Evolutionary conservation across 2,888 invertebrate species (phyloP), one percentile per base, ranked within the genome.

Genomic region (Ceratothoa steindachneri): DNA sequence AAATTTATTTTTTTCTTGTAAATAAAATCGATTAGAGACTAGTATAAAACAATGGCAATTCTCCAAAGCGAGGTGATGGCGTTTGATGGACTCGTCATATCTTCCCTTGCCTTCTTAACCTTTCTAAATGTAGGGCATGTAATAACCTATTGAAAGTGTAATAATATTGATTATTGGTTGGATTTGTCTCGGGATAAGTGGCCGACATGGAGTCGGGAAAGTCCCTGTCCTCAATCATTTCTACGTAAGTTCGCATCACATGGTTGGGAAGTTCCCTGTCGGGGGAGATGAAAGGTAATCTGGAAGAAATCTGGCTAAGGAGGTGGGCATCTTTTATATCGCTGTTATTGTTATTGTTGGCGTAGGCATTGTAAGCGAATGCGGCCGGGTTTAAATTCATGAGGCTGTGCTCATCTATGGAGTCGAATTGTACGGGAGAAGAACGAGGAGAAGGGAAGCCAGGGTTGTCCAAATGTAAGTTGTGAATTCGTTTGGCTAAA

Each of bases 401-500:
- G 60, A 24, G 60, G 15, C 7, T 15, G 12, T n/a, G 2, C 1
- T 60, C 60, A 24, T 12, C 12, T 12, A 60, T 7, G 12, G 60
- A 15, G 12, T 60, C 60, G 12, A 60, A 24, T 24, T n/a, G 60
- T 24, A 22, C 60, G 24, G 60, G 60, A 60, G 60, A 60, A n/a
- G 60, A 60, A 24, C 24, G n/a, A 1, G 60, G 60, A 2, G 60
- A 60, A 22, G 60, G 60, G 27, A 60, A 60, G 41, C 51, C 27
- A n/a, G 72, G 66, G 24, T 69, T 64, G 41, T 76, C 78, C 29
- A 78, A 31, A 30, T 78, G 78, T 5, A 78, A 69, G 41, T 76
- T 78, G 70, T 78, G 75, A 53, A 78, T 78, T 30, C 78, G 73
- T 60, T 78, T 78, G 29, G 78, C 71, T 27, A 78, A 72, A 1